phyloP scores from a whole-genome alignment of 2,888 invertebrate species.

The Dilophus febrilis region DNA sequence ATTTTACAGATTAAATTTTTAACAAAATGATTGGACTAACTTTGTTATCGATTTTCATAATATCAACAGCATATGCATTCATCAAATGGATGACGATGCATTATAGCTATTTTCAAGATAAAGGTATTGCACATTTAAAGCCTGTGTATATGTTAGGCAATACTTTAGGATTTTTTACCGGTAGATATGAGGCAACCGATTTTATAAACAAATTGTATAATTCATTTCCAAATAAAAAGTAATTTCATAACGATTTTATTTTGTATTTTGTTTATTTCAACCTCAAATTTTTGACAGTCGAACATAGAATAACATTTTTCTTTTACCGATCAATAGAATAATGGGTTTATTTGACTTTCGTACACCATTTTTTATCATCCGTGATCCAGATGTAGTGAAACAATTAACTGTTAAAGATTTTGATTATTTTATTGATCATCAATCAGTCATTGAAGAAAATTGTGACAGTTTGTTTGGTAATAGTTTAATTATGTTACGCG shows the following conservation, averaged over 20 bases:
- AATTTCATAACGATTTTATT: not conserved
- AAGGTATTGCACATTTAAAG: not conserved
- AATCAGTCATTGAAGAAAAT: not conserved
- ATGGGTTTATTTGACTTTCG: slow-evolving; percentile 26
- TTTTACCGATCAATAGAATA: slow-evolving; percentile 12
- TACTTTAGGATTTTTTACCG: not conserved
- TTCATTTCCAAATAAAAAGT: not conserved
- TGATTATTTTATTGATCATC: slow-evolving; percentile 6
- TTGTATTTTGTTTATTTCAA: not conserved
- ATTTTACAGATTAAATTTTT: too few relatives aligned
- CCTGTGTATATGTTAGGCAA: not conserved
- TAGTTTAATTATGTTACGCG: too few relatives aligned
- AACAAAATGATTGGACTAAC: too few relatives aligned
- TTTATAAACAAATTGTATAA: not conserved
- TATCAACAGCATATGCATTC: not conserved
- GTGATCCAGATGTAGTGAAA: slow-evolving; percentile 25
- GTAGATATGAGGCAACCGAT: not conserved
- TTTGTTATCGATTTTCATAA: too few relatives aligned
- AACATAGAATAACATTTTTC: too few relatives aligned
- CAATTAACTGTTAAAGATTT: slow-evolving; percentile 8
- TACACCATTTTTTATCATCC: slow-evolving; percentile 22
- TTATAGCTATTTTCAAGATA: not conserved
- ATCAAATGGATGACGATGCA: slow-evolving; percentile 2
- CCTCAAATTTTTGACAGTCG: not conserved
- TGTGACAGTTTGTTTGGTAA: too few relatives aligned